phyloP scores from a whole-genome alignment of 2,888 invertebrate species.

The Saturnia japonica region DNA sequence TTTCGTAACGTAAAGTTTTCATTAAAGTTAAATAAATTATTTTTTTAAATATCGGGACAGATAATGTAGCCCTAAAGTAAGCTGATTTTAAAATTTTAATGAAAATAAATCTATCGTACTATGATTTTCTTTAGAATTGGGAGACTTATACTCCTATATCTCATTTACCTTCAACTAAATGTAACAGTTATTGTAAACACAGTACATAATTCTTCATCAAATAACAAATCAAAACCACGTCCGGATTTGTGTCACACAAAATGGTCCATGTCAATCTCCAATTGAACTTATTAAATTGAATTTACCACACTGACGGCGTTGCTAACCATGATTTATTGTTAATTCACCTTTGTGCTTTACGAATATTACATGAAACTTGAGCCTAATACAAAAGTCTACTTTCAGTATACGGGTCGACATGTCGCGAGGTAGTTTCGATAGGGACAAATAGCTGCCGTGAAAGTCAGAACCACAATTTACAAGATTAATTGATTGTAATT shows the following conservation, averaged over 20 bases:
- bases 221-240: slow-evolving; percentile 23
- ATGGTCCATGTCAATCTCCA: slow-evolving; percentile 68
- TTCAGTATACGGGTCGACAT: neutral
- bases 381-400: neutral
- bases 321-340: slow-evolving; percentile 61
- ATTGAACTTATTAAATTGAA: slow-evolving; percentile 69
- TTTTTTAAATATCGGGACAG: no score
- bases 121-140: neutral
- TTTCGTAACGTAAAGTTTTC: neutral
- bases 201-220: neutral
- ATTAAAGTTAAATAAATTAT: no score
- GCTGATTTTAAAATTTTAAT: neutral
- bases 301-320: slow-evolving; percentile 53
- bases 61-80: no score
- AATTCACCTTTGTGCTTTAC: slow-evolving; percentile 26
- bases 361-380: neutral
- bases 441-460: slow-evolving; percentile 6
- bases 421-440: neutral
- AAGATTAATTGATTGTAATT: slow-evolving; percentile 23
- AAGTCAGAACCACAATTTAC: slow-evolving; percentile 5
- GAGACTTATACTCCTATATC: neutral
- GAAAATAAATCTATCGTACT: neutral
- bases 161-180: neutral
- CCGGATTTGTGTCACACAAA: slow-evolving; percentile 59
- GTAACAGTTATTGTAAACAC: neutral